Evolutionary conservation across 2,888 invertebrate genomes (phyloP).

Genomic region (Esperia sulphurella): DNA sequence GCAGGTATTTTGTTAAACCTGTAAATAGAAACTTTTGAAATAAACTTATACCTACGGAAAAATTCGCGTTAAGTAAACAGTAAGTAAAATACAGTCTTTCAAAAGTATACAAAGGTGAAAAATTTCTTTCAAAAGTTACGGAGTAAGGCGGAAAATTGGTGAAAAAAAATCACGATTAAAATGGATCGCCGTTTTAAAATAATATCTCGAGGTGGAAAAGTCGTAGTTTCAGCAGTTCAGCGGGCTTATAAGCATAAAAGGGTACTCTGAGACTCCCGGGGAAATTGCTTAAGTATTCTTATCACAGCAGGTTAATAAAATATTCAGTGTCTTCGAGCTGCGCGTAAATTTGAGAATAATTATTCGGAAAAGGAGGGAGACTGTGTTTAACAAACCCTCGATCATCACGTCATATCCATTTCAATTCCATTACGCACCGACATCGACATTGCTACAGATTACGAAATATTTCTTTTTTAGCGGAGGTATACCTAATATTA

Average conservation of each 20-base stretch:
- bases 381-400: constrained; percentile 23
- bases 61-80: too few relatives aligned
- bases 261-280: constrained; percentile 28
- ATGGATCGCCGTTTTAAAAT: constrained; percentile 19
- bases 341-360: constrained; percentile 30
- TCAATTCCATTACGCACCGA: neutral
- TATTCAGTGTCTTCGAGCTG: constrained; percentile 40
- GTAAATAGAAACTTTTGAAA: too few relatives aligned
- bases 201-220: constrained; percentile 19
- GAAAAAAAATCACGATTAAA: constrained; percentile 27
- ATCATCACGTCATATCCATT: constrained; percentile 9
- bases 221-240: constrained; percentile 39
- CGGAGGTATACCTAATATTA: too few relatives aligned
- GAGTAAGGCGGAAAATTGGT: constrained; percentile 16
- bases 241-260: constrained; percentile 41
- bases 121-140: constrained; percentile 11
- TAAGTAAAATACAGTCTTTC: too few relatives aligned
- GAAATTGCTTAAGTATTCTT: constrained; percentile 43
- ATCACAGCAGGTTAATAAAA: constrained; percentile 47
- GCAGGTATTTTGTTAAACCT: too few relatives aligned
- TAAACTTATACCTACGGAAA: too few relatives aligned
- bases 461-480: too few relatives aligned
- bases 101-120: constrained; percentile 8
- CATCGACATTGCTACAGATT: too few relatives aligned
- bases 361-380: constrained; percentile 18